Evolutionary conservation across 2,888 invertebrate genomes (phyloP).

Genomic region (Adineta ricciae): DNA sequence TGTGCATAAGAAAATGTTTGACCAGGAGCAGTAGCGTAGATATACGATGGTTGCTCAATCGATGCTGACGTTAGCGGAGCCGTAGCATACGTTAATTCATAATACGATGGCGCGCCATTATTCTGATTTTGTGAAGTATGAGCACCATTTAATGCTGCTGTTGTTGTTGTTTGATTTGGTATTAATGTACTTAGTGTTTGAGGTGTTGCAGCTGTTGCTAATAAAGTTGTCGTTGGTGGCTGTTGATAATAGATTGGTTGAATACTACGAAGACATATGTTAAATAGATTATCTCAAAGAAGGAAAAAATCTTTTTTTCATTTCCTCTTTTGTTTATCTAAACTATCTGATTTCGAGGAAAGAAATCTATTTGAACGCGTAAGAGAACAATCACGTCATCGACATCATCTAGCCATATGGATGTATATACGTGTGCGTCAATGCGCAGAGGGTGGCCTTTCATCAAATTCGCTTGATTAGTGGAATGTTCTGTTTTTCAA

Average conservation of each 20-base stretch:
- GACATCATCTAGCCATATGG: too few species aligned
- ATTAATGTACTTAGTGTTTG: not conserved
- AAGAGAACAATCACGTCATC: not conserved
- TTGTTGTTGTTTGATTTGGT: slow-evolving; percentile 13
- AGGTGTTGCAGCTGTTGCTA: not conserved
- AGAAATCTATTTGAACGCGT: not conserved
- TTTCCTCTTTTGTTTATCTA: not conserved
- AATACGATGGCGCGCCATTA: not conserved
- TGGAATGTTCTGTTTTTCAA: not conserved
- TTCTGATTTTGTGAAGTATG: not conserved
- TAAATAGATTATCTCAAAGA: not conserved
- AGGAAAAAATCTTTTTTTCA: not conserved
- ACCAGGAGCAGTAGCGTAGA: not conserved
- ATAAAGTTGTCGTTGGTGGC: not conserved
- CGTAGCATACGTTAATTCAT: slow-evolving; percentile 19
- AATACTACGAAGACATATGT: slow-evolving; percentile 7
- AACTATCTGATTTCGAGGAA: not conserved
- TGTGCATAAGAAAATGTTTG: slow-evolving; percentile 17
- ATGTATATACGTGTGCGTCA: not conserved
- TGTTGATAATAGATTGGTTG: slow-evolving; percentile 21
- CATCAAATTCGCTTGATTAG: not conserved
- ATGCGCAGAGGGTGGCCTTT: not conserved
- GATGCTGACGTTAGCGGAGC: not conserved
- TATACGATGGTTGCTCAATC: not conserved
- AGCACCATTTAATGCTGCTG: not conserved